A percentile compares a stretch with the other conserved stretches of the same genome.
Conservation (phyloP, 2,113 vertebrate species). For the Archocentrus centrarchus region DNA sequence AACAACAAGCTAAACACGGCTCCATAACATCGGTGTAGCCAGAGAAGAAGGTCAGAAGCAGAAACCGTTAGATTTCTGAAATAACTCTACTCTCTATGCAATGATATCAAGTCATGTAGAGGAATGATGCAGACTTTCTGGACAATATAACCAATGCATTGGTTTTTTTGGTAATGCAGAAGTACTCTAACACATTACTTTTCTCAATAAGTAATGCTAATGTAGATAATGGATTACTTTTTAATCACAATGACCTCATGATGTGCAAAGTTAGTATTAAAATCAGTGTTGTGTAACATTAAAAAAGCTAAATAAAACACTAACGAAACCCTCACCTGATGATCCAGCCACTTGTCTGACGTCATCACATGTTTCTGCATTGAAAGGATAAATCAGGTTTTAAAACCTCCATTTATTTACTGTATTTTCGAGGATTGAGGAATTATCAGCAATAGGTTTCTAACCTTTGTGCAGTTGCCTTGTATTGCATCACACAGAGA, state of each 20-base stretch:
- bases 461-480: slow-evolving; percentile 71
- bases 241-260: not conserved
- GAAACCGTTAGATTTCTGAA: not conserved
- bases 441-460: not conserved
- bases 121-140: no score
- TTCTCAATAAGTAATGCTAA: not conserved
- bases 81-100: not conserved
- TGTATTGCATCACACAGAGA: slow-evolving; percentile 68
- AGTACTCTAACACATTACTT: not conserved
- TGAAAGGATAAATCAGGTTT: slow-evolving; percentile 9
- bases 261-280: not conserved
- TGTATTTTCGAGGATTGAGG: not conserved
- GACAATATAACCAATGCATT: no score
- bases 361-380: slow-evolving; percentile 78
- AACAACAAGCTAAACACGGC: not conserved
- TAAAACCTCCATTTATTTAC: not conserved
- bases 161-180: no score
- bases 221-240: not conserved
- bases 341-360: slow-evolving; percentile 78
- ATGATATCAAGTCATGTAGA: no score
- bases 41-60: not conserved
- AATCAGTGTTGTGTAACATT: not conserved
- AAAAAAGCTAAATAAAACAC: not conserved
- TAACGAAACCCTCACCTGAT: slow-evolving; percentile 67
- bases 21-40: not conserved